Evolutionary conservation across 2,888 invertebrate genomes (phyloP).

Genomic region (Cerastis leucographa): DNA sequence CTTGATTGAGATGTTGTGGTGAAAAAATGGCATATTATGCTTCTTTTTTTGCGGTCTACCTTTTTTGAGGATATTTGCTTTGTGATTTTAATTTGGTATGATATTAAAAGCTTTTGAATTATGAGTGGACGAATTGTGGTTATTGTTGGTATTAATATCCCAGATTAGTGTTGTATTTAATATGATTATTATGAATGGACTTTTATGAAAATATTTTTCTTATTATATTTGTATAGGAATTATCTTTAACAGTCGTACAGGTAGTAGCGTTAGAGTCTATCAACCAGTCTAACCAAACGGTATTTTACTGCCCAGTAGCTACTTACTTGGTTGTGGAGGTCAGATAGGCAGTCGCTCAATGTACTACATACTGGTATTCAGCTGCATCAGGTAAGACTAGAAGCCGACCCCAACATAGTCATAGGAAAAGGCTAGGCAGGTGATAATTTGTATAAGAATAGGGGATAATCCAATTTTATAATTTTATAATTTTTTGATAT

Average conservation of each 20-base stretch:
- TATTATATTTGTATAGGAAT: not conserved
- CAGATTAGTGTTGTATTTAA: slow-evolving; percentile 21
- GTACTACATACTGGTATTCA: no score
- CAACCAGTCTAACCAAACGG: no score
- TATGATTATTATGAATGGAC: slow-evolving; percentile 19
- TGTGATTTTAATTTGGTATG: slow-evolving; percentile 35
- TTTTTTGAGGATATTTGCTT: slow-evolving; percentile 56
- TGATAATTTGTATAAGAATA: no score
- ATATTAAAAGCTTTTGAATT: slow-evolving; percentile 36
- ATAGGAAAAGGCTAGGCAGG: no score
- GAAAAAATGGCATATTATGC: slow-evolving; percentile 52
- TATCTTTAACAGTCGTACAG: not conserved
- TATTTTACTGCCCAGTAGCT: no score
- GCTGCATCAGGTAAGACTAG: no score
- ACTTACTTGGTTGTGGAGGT: no score
- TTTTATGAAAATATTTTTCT: not conserved
- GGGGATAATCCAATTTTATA: no score
- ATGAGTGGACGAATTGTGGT: slow-evolving; percentile 3
- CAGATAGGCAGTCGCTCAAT: no score
- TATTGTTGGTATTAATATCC: slow-evolving; percentile 22
- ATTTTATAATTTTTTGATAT: no score
- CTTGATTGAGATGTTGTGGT: slow-evolving; percentile 61
- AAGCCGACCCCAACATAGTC: no score
- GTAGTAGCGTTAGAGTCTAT: no score
- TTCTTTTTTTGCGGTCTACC: slow-evolving; percentile 47